A percentile compares a stretch with the other conserved stretches of the same genome.
phyloP scores from a whole-genome alignment of 1,140 invertebrate species.

The Drosophila sechellia region DNA sequence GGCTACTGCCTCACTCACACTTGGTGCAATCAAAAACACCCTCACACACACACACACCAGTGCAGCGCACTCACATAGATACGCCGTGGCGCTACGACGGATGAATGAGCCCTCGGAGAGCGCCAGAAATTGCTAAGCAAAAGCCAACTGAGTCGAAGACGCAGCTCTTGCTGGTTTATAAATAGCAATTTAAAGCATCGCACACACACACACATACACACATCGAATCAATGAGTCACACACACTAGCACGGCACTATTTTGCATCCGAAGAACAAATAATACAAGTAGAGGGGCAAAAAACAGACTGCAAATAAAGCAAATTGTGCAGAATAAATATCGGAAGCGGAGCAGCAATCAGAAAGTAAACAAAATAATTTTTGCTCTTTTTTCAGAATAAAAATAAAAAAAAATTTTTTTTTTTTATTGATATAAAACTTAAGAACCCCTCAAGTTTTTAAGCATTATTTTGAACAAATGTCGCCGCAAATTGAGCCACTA shows the following conservation, averaged over 20 bases:
- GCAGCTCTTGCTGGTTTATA: constrained; percentile 58
- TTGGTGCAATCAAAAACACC: background rate
- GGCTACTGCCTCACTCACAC: constrained; percentile 15
- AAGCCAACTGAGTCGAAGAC: constrained; percentile 35
- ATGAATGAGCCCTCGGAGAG: constrained; percentile 58
- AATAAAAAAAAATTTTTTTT: background rate
- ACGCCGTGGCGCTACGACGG: constrained; percentile 46
- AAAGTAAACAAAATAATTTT: constrained; percentile 66
- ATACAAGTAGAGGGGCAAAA: background rate
- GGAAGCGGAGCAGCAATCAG: constrained; percentile 23
- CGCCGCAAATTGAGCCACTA: constrained; percentile 13
- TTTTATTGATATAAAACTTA: too few relatives aligned
- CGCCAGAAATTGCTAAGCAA: constrained; percentile 54
- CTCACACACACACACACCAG: background rate
- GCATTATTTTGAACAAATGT: constrained; percentile 18
- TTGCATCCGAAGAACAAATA: constrained; percentile 24
- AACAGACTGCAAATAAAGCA: constrained; percentile 29
- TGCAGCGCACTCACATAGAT: constrained; percentile 11
- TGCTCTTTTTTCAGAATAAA: constrained; percentile 24
- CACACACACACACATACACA: constrained; percentile 11
- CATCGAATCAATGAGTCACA: constrained; percentile 31
- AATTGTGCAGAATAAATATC: constrained; percentile 54
- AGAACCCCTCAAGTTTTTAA: background rate
- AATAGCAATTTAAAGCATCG: constrained; percentile 64
- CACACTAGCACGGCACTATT: constrained; percentile 8